Evolutionary conservation across 1,140 invertebrate species (phyloP), one percentile per base, ranked within the genome.

Genomic region (Globodera rostochiensis): DNA sequence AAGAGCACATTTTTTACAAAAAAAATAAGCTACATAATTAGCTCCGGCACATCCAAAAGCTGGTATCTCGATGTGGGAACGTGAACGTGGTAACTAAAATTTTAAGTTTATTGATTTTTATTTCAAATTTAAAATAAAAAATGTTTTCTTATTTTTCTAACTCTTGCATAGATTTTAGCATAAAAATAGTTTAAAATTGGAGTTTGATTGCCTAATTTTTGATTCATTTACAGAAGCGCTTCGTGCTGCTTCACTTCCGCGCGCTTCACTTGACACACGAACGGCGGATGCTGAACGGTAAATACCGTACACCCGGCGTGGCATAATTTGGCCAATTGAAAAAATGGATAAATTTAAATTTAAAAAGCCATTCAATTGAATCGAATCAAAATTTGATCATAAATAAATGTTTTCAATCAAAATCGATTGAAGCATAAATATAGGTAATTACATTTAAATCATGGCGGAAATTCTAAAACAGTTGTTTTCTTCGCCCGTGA

Each of bases 1-100:
- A 7, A 53, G 6, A 3, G 15, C 53, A 53, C 1, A 19, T 13
- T 19, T 0, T 19, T 19, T 4, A 19, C 19, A 21, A 64, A 64
- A 64, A 19, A 19, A 19, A 21, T 64, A 64, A 19, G 6, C 57
- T 19, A 64, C 57, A 19, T 64, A 78, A 47, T 9, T 78, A 8
- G 76, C 64, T 46, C 76, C 76, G 46, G 76, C 76, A 78, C 53
- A 53, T 11, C 76, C 76, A 47, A 69, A 78, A 3, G 76, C 45
- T 13, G 76, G 70, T 50, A 50, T 49, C 0, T 78, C 25, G 21
- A 67, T 25, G 49, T 25, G 6, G 49, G 76, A 78, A 13, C 66
- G 76, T 5, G 76, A 78, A n/a, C 76, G 76, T 13, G 25, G 8
- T n/a, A 49, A 50, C 60, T 78, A 47, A 21, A 50, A 64, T 64